Base-by-base conservation (phyloP, 2,113 vertebrate species). In the Osmerus eperlanus region DNA sequence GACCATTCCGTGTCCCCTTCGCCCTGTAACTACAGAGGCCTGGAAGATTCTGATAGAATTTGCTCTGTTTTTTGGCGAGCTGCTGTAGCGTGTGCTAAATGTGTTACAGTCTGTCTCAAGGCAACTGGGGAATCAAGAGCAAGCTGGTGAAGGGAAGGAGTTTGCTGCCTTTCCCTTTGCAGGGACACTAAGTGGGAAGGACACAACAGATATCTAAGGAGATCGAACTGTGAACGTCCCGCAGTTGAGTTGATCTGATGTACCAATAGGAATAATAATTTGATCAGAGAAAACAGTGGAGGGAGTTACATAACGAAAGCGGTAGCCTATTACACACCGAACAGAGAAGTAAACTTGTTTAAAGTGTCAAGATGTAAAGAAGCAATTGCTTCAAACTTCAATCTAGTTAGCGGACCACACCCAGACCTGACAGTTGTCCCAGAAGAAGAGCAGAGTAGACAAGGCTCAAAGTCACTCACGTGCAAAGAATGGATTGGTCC, bases 401-500 rank as follows among this genome's bases (percentile, higher is more conserved):
- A 23, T 23, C 23, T 23, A 47, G 15, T 6, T 23, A 28, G 56
- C 55, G 21, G 28, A 61, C 41, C 61, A 53, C 41, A 71, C 52
- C 16, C 23, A 63, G 41, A 71, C 28, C 15, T 32, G 54, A 69
- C 53, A 69, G 12, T 53, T 2, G 62, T 19, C 56, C 32, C 32
- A 36, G 9, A 54, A 65, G 51, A n/a, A 25, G 0, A 53, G 32
- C 41, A 19, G 32, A 23, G 58, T n/a, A 73, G 71, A 61, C 23
- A 21, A 53, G 4, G 15, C 55, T 53, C n/a, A 66, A 65, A n/a
- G 61, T 77, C 80, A 97, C 97, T 99, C 88, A 98, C 96, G 97
- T 99, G 97, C 97, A 99, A 90, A 99, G 96, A 91, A 99, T 98
- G 12, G 96, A 98, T 85, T 99, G 97, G 91, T 98, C 97, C 91